Conservation (phyloP, 2,888 invertebrate species). For the Syrista parreyssii region DNA sequence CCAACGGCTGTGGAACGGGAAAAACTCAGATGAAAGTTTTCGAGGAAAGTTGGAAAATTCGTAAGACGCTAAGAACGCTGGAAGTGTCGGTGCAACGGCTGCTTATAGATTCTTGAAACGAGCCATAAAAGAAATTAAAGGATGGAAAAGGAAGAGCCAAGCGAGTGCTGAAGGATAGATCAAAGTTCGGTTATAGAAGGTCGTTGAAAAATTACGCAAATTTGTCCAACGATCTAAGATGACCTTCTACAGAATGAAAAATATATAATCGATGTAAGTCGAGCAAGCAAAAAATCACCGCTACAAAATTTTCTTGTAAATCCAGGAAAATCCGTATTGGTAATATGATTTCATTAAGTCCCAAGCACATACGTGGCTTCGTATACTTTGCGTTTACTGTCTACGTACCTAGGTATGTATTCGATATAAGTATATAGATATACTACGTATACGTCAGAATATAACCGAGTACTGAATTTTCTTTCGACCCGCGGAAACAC, state of each 20-base stretch:
- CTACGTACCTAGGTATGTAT: background rate
- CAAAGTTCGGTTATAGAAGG: background rate
- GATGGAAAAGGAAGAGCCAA: background rate
- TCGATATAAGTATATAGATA: background rate
- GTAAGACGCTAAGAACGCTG: background rate
- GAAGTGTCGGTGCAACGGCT: background rate
- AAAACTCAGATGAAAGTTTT: background rate
- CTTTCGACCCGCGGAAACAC: slow-evolving; percentile 3
- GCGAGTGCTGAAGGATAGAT: background rate
- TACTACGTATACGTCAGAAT: background rate
- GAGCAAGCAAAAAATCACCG: background rate
- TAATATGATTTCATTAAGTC: background rate
- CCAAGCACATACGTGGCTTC: background rate
- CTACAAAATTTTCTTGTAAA: background rate
- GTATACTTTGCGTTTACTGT: background rate
- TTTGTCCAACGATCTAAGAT: background rate
- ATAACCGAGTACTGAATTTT: background rate
- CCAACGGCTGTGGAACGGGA: background rate
- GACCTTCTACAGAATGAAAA: background rate
- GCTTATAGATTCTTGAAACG: background rate
- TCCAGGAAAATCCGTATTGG: background rate
- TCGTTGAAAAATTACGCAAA: background rate
- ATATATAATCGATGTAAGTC: background rate
- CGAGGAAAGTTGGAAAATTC: background rate
- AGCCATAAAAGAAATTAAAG: background rate